phyloP scores from a whole-genome alignment of 2,888 invertebrate species.

The Drosophila demipolita region DNA sequence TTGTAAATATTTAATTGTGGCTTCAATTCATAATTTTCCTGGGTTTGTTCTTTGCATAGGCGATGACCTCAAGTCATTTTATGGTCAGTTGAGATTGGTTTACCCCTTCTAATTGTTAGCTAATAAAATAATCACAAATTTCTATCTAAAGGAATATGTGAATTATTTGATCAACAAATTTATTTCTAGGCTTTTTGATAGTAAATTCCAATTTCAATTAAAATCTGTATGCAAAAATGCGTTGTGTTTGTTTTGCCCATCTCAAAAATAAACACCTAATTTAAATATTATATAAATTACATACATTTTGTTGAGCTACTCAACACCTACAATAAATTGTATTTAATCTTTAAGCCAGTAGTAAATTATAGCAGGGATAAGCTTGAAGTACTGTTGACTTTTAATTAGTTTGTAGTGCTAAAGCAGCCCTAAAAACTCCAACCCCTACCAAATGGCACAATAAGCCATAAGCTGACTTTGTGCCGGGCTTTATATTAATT shows the following conservation, averaged over 20 bases:
- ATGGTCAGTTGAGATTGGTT: conserved; percentile 5
- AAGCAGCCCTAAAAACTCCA: neutral
- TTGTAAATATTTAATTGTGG: conserved; percentile 71
- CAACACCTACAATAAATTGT: conserved; percentile 21
- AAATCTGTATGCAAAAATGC: neutral
- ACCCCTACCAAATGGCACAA: neutral
- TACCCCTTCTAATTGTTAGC: neutral
- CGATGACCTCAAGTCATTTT: conserved; percentile 30
- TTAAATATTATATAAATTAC: neutral
- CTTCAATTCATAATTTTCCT: conserved; percentile 40
- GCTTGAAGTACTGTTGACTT: conserved; percentile 38
- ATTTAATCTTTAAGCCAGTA: conserved; percentile 20
- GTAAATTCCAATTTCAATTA: neutral
- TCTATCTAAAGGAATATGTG: neutral
- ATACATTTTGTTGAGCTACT: conserved; percentile 13
- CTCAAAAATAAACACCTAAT: neutral
- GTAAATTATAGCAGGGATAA: conserved; percentile 44
- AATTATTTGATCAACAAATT: neutral
- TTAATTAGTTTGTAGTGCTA: conserved; percentile 59
- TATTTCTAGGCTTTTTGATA: neutral
- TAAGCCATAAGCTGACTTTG: conserved; percentile 51
- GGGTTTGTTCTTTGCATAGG: conserved; percentile 13
- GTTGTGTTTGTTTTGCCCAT: neutral
- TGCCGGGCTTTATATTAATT: conserved; percentile 67
- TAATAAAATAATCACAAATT: neutral